Evolutionary conservation across 2,888 invertebrate genomes (phyloP).

Genomic region (Lissonota sp.): DNA sequence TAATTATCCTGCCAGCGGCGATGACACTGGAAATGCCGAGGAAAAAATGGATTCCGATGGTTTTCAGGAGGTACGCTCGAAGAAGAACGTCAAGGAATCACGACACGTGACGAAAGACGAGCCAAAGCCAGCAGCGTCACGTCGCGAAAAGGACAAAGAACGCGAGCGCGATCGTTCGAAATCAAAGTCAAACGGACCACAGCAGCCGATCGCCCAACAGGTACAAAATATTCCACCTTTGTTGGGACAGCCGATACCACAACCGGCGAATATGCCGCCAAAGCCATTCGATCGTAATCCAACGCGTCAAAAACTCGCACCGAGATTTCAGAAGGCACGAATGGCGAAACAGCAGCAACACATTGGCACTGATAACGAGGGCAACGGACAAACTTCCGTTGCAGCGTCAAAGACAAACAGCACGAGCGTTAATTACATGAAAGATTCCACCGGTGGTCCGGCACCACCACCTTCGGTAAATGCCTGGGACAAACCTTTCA

Average conservation of each 20-base stretch:
- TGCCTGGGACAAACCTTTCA: slow-evolving; percentile 95
- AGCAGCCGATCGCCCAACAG: slow-evolving; percentile 74
- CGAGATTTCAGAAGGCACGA: slow-evolving; percentile 91
- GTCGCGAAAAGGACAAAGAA: slow-evolving; percentile 78
- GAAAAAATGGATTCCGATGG: slow-evolving; percentile 87
- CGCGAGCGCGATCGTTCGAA: slow-evolving; percentile 80
- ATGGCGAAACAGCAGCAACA: slow-evolving; percentile 85
- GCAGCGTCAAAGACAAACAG: slow-evolving; percentile 72
- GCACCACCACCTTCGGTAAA: slow-evolving; percentile 90
- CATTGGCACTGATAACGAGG: slow-evolving; percentile 82
- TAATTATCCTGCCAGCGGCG: slow-evolving; percentile 84
- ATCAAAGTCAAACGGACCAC: slow-evolving; percentile 77
- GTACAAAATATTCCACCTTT: slow-evolving; percentile 84
- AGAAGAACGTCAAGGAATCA: slow-evolving; percentile 89
- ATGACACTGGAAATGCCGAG: slow-evolving; percentile 79
- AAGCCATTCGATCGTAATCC: slow-evolving; percentile 77
- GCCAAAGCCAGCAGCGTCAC: slow-evolving; percentile 70
- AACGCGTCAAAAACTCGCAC: slow-evolving; percentile 88
- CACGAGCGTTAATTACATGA: slow-evolving; percentile 72
- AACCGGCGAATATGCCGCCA: slow-evolving; percentile 83
- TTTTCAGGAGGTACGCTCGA: slow-evolving; percentile 94
- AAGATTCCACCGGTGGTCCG: slow-evolving; percentile 81
- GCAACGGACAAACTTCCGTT: slow-evolving; percentile 81
- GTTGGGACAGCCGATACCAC: slow-evolving; percentile 85
- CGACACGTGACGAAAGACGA: slow-evolving; percentile 82